Evolutionary conservation across 2,888 invertebrate species (phyloP), one percentile per base, ranked within the genome.

Genomic region (Drosophila acutilabella): DNA sequence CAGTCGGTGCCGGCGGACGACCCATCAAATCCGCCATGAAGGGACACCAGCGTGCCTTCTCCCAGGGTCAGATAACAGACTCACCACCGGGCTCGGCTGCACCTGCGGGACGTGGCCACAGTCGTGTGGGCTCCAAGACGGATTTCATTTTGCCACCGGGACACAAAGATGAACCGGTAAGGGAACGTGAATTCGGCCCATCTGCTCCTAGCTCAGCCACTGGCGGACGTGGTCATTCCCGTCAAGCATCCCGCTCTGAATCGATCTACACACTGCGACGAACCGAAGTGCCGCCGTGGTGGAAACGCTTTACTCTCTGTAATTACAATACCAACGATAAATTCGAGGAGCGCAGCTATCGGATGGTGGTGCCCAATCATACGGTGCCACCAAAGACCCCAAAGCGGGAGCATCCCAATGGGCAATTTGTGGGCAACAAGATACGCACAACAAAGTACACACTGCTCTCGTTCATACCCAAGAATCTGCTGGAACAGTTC

Each of bases 381-480:
- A 94, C 96, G 72, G 95, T 97, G 90, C 96, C 97, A 57, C 95
- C 96, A 23, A 96, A 96, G 92, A 96, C 96, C 6, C 96, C 96
- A 10, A 94, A 94, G 48, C 95, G 95, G 83, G 95, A 96, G 77
- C 97, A 97, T 91, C 97, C 97, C 0, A 97, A 97, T 91, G 96
- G 96, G n/a, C 93, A 94, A 53, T 95, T 96, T 90, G 95, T 96
- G 82, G 94, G 96, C 90, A 98, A 98, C 92, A 95, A 96, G 93
- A 96, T 98, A 90, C 95, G 97, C 92, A 98, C 98, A 92, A 98
- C 98, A 58, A 98, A 99, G 93, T 99, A 99, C 93, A 98, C 98
- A 23, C 91, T 97, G 67, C 93, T 98, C 79, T 98, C 97, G 83
- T 99, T 99, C 93, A 93, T 99, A 90, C 98, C 99, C 64, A 97